Percentiles rank a stretch among this genome's conserved stretches.
phyloP scores from a whole-genome alignment of 1,140 invertebrate genomes.

The Micrasema longulum region DNA sequence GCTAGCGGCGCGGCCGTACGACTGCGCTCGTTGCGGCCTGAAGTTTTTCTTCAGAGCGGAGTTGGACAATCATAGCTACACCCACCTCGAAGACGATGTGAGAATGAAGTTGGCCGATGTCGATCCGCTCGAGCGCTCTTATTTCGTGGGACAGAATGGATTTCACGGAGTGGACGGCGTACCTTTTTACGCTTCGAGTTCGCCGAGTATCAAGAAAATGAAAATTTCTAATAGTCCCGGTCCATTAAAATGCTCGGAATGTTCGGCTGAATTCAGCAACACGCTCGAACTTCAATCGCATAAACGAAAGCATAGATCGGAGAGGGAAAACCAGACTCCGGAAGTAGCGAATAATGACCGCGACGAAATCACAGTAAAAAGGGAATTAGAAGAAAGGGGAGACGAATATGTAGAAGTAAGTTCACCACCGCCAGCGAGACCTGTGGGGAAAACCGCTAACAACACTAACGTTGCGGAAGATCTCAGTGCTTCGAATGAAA shows the following conservation, averaged over 20 bases:
- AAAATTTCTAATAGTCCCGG: slow-evolving; percentile 49
- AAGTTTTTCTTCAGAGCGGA: slow-evolving; percentile 94
- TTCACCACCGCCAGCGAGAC: slow-evolving; percentile 35
- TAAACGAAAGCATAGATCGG: slow-evolving; percentile 26
- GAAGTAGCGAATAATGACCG: slow-evolving; percentile 37
- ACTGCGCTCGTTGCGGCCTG: slow-evolving; percentile 83
- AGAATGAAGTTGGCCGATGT: slow-evolving; percentile 45
- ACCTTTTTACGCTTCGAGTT: slow-evolving; percentile 44
- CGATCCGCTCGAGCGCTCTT: slow-evolving; percentile 45
- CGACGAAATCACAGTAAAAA: slow-evolving; percentile 45
- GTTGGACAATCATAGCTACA: slow-evolving; percentile 85
- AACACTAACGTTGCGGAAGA: slow-evolving; percentile 24
- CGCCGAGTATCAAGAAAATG: slow-evolving; percentile 47
- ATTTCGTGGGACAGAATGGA: slow-evolving; percentile 49
- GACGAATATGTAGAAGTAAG: slow-evolving; percentile 53
- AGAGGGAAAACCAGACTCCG: slow-evolving; percentile 17
- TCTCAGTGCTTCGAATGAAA: slow-evolving; percentile 43
- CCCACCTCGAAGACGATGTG: slow-evolving; percentile 67
- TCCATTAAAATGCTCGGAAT: slow-evolving; percentile 46
- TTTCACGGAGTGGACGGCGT: slow-evolving; percentile 48
- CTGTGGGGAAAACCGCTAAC: slow-evolving; percentile 2
- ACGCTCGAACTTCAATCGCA: slow-evolving; percentile 43
- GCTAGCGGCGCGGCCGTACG: slow-evolving; percentile 81
- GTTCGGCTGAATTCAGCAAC: slow-evolving; percentile 43
- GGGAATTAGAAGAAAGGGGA: slow-evolving; percentile 50